Evolutionary conservation across 64 coral and sea anemone genomes (phyloP).

Genomic region (Pocillopora verrucosa): DNA sequence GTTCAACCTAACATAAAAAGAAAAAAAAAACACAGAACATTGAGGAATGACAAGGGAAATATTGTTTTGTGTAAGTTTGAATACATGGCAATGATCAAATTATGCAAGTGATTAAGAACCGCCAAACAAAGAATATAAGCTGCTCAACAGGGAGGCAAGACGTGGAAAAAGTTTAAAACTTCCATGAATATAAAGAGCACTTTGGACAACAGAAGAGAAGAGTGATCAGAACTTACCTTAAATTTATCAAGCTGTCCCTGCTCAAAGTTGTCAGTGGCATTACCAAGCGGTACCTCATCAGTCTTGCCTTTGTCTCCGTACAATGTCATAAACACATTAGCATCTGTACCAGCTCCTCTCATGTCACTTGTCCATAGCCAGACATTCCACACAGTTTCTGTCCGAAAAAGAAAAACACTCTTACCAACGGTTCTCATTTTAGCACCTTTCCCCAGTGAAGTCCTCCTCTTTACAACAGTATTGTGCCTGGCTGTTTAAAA

Average conservation of each 20-base stretch:
- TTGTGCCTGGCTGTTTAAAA: too few relatives aligned
- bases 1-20: constrained; percentile 74
- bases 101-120: too few relatives aligned
- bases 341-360: constrained; percentile 92
- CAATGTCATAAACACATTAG: constrained; percentile 87
- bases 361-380: constrained; percentile 93
- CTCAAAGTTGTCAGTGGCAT: constrained; percentile 97
- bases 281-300: constrained; percentile 76
- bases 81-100: too few relatives aligned
- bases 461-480: too few relatives aligned
- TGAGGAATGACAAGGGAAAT: too few relatives aligned
- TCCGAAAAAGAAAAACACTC: constrained; percentile 41
- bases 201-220: background rate
- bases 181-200: too few relatives aligned
- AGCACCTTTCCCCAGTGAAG: too few relatives aligned
- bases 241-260: constrained; percentile 96
- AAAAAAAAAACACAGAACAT: too few relatives aligned
- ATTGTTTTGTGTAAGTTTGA: too few relatives aligned
- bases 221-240: constrained; percentile 59
- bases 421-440: constrained; percentile 8
- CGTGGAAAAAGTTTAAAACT: too few relatives aligned
- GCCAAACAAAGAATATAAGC: too few relatives aligned
- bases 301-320: constrained; percentile 97
- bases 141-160: too few relatives aligned
- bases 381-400: constrained; percentile 89